Evolutionary conservation across 2,113 vertebrate species (phyloP).

Genomic region (Pomatostomus ruficeps): DNA sequence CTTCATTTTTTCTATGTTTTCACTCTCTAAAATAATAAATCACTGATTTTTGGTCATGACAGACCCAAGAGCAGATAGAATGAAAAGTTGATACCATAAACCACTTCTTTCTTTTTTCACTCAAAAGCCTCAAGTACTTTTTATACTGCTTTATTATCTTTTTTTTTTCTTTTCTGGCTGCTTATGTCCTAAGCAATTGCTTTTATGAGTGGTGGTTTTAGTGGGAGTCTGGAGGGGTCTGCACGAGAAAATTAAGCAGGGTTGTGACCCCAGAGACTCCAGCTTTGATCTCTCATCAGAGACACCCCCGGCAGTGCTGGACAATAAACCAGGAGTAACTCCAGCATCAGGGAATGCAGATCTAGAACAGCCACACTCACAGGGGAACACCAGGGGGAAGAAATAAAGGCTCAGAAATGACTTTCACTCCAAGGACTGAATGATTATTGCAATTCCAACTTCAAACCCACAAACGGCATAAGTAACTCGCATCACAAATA

Average conservation of each 20-base stretch:
- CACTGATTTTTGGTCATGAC: not conserved
- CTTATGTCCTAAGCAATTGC: not conserved
- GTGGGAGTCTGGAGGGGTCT: not conserved
- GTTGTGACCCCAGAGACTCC: slow-evolving; percentile 4
- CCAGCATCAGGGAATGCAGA: not conserved
- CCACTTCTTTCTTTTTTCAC: not conserved
- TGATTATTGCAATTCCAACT: slow-evolving; percentile 7
- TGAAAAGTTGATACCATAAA: not conserved
- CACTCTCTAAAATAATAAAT: not conserved
- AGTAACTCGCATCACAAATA: slow-evolving; percentile 40
- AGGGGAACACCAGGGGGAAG: not conserved
- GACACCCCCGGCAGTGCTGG: not conserved
- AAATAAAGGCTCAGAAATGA: not conserved
- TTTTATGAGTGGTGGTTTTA: not conserved
- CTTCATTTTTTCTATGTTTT: not conserved
- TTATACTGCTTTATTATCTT: not conserved
- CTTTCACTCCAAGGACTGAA: slow-evolving; percentile 16
- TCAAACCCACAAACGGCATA: not conserved
- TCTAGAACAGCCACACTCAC: not conserved
- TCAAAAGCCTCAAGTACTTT: not conserved
- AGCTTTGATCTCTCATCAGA: not conserved
- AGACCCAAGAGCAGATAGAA: not conserved
- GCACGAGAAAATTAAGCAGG: not conserved
- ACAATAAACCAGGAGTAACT: not conserved
- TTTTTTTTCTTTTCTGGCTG: not conserved